Evolutionary conservation across 2,888 invertebrate species (phyloP).

Genomic region (Eledona agricola): DNA sequence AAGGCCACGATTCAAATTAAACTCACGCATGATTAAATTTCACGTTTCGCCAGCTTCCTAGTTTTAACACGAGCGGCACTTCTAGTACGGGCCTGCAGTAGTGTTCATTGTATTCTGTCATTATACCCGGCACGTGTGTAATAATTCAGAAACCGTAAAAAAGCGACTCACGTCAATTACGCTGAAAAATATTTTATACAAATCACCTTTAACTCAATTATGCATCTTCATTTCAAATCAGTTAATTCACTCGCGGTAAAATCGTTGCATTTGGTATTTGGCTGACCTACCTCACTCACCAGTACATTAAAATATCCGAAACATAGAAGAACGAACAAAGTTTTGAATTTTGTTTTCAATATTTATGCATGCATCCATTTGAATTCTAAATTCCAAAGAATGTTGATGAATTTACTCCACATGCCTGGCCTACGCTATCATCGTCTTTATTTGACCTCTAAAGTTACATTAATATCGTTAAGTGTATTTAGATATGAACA

Average conservation of each 20-base stretch:
- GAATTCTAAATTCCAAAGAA: conserved; percentile 19
- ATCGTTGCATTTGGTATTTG: conserved; percentile 5
- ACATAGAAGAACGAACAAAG: too few species aligned
- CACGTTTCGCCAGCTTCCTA: conserved; percentile 25
- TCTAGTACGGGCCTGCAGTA: conserved; percentile 7
- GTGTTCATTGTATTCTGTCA: too few species aligned
- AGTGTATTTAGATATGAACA: conserved; percentile 24
- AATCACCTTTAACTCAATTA: background rate
- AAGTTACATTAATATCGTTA: conserved; percentile 24
- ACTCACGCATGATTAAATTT: conserved; percentile 32
- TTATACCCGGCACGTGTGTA: too few species aligned
- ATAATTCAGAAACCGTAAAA: too few species aligned
- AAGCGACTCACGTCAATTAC: too few species aligned
- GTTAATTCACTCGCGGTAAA: conserved; percentile 3
- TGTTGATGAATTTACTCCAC: conserved; percentile 23
- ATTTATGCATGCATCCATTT: too few species aligned
- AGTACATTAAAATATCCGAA: too few species aligned
- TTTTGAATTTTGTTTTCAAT: conserved; percentile 13
- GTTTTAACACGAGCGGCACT: conserved; percentile 22
- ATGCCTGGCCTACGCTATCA: conserved; percentile 23
- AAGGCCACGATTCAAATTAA: conserved; percentile 35
- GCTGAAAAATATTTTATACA: background rate
- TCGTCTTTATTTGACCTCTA: conserved; percentile 29
- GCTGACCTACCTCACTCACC: conserved; percentile 19
- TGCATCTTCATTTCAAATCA: background rate